Evolutionary conservation across 2,797 vertebrate species (phyloP).

Genomic region (Acanthurus tractus): DNA sequence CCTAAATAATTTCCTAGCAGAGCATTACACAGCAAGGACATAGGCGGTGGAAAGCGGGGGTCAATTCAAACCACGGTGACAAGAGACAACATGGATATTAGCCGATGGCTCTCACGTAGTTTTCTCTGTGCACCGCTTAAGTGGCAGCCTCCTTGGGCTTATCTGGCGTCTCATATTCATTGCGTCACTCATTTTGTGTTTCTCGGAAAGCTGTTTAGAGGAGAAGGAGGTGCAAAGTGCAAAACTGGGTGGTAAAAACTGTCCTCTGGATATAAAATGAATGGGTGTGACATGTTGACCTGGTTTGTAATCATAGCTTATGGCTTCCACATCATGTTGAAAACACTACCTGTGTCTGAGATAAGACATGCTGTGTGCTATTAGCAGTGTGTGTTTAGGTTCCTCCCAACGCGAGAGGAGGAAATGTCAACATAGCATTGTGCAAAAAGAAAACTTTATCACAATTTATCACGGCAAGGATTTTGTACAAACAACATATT

Average conservation of each 20-base stretch:
- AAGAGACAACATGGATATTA: conserved; percentile 70
- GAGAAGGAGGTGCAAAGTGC: conserved; percentile 57
- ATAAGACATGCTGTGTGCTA: conserved; percentile 30
- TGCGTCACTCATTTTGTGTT: conserved; percentile 47
- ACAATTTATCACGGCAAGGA: background rate
- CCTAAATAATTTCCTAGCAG: conserved; percentile 87
- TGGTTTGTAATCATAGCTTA: conserved; percentile 30
- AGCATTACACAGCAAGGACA: conserved; percentile 79
- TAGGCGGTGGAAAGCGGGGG: conserved; percentile 58
- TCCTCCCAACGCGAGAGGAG: background rate
- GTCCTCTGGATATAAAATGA: conserved; percentile 38
- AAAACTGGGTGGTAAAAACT: conserved; percentile 49
- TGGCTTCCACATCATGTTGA: conserved; percentile 43
- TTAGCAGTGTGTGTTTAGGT: conserved; percentile 46
- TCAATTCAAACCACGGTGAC: conserved; percentile 72
- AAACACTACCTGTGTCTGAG: conserved; percentile 22
- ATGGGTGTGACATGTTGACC: conserved; percentile 18
- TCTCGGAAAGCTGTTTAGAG: conserved; percentile 43
- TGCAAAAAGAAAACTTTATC: background rate
- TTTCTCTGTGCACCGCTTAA: conserved; percentile 52
- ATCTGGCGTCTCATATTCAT: conserved; percentile 66
- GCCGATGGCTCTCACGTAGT: conserved; percentile 46
- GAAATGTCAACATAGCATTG: background rate
- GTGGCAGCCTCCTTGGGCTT: conserved; percentile 69
- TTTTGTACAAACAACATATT: conserved; percentile 15